Conservation (phyloP, 2,113 vertebrate species). For the Echinops telfairi region DNA sequence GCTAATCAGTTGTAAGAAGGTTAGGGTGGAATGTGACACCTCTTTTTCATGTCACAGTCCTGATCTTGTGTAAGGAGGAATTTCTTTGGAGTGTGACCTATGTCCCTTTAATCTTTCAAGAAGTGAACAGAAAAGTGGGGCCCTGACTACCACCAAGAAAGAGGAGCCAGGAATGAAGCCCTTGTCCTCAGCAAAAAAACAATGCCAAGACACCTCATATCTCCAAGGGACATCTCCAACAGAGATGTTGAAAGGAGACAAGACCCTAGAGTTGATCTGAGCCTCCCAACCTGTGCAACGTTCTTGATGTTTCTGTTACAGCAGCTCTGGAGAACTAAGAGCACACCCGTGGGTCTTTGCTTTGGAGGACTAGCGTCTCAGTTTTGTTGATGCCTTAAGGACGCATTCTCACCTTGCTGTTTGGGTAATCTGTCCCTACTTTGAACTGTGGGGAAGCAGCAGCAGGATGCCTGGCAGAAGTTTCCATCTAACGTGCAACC, state of each 20-base stretch:
- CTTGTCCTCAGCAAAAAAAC: background rate
- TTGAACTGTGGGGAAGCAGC: background rate
- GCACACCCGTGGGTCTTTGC: background rate
- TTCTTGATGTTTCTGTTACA: background rate
- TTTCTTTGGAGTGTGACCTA: background rate
- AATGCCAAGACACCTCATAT: background rate
- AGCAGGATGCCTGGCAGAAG: background rate
- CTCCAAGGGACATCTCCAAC: background rate
- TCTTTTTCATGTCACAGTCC: background rate
- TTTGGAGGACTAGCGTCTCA: background rate
- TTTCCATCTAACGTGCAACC: background rate
- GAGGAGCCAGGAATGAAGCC: background rate
- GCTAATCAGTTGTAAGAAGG: background rate
- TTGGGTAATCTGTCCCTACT: background rate
- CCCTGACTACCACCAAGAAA: background rate
- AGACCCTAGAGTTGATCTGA: background rate
- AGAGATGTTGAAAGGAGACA: background rate
- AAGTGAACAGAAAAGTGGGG: background rate
- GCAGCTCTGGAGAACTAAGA: background rate
- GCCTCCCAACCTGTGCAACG: too few species aligned
- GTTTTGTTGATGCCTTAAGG: background rate
- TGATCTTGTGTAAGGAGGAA: background rate
- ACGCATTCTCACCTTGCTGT: background rate
- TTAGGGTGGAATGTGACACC: background rate
- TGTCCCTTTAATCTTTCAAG: background rate